These are phyloP conservation scores for Gorsachius goisagi DNA, from an alignment of 2,113 vertebrate genomes.

Conservation along the genomic window DNA sequence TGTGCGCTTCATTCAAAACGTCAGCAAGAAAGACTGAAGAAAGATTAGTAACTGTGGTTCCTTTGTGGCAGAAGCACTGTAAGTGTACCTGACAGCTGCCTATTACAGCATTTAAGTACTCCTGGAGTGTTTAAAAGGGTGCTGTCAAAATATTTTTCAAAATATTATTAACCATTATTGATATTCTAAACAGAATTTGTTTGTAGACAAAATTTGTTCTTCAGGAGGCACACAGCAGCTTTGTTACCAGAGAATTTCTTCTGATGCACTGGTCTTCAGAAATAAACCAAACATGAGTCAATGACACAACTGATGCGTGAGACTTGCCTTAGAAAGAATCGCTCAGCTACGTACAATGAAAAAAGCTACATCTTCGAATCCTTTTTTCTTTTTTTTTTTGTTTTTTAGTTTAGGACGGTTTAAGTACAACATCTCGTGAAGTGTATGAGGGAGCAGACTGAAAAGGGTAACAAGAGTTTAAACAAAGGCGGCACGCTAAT, in stretches of 20 bases:
- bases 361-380: background rate
- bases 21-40: background rate
- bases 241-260: background rate
- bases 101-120: slow-evolving; percentile 15
- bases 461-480: background rate
- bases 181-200: slow-evolving; percentile 29
- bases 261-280: background rate
- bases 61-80: slow-evolving; percentile 18
- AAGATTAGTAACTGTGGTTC: slow-evolving; percentile 37
- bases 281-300: background rate
- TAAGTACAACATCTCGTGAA: background rate
- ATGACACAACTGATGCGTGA: background rate
- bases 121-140: background rate
- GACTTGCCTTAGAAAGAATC: background rate
- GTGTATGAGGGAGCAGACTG: background rate
- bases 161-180: slow-evolving; percentile 46
- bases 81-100: slow-evolving; percentile 52
- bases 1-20: background rate
- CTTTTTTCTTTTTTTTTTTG: background rate
- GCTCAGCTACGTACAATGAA: background rate
- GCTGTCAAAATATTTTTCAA: slow-evolving; percentile 56
- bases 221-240: background rate
- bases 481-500: background rate
- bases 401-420: background rate
- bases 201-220: slow-evolving; percentile 17